Conservation (phyloP, 2,888 invertebrate genomes). For the Lasioglossum villosulum region DNA sequence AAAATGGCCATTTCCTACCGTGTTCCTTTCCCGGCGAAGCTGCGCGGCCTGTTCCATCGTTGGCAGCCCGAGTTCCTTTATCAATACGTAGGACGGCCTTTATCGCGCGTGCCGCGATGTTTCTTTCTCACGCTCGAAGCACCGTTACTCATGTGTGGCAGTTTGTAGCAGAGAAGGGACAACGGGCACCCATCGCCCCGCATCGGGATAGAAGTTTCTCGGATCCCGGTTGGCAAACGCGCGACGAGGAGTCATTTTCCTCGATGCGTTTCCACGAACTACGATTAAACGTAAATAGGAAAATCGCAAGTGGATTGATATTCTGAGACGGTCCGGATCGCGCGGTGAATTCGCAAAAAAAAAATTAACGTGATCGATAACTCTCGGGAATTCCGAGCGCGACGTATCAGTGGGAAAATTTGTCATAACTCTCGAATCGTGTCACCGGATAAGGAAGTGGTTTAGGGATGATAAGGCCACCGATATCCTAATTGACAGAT, state of each 20-base stretch:
- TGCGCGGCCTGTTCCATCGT: not conserved
- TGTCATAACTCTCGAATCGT: constrained; percentile 46
- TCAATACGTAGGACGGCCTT: constrained; percentile 56
- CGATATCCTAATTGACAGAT: constrained; percentile 42
- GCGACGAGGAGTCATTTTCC: not conserved
- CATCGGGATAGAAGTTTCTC: not conserved
- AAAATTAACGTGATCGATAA: not conserved
- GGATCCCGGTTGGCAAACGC: not conserved
- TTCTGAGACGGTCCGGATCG: not conserved
- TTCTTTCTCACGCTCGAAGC: constrained; percentile 58
- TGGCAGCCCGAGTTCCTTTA: constrained; percentile 45
- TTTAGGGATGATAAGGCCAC: constrained; percentile 58
- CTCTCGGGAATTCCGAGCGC: constrained; percentile 30
- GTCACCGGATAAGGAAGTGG: constrained; percentile 70
- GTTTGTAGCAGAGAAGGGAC: constrained; percentile 32
- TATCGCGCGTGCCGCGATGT: constrained; percentile 56
- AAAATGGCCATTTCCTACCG: not conserved
- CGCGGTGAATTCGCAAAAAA: not conserved
- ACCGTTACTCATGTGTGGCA: constrained; percentile 48
- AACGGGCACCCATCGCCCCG: not conserved
- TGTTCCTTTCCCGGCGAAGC: constrained; percentile 12
- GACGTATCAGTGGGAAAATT: constrained; percentile 57
- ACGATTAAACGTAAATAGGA: not conserved
- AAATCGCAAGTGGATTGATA: not conserved
- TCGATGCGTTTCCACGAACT: not conserved